These are phyloP conservation scores for Polyergus mexicanus DNA, from an alignment of 1,140 invertebrate genomes.

Conservation along the genomic window DNA sequence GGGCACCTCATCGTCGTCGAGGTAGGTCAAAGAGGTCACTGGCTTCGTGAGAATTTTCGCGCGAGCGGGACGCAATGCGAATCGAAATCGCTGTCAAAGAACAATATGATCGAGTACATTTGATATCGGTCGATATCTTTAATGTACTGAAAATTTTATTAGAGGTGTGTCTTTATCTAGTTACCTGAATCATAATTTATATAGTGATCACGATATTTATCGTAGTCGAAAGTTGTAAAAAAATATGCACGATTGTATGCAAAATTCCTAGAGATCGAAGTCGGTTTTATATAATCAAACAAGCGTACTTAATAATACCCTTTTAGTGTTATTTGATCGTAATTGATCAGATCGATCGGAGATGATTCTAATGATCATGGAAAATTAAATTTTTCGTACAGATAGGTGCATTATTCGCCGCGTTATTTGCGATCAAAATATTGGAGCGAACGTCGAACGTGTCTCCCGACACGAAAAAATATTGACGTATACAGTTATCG, in stretches of 20 bases:
- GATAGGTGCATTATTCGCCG: neutral
- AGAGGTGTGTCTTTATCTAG: neutral
- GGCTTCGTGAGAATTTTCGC: slow-evolving; percentile 54
- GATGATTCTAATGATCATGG: neutral
- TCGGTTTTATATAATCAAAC: neutral
- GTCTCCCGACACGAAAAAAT: neutral
- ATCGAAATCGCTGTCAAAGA: slow-evolving; percentile 22
- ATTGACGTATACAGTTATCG: neutral
- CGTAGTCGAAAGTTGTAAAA: neutral
- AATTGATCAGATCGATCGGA: neutral
- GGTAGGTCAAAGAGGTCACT: slow-evolving; percentile 54
- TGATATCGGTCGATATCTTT: slow-evolving; percentile 14
- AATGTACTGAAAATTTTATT: neutral
- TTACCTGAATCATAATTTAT: neutral
- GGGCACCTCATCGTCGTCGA: slow-evolving; percentile 2
- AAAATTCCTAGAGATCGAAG: neutral
- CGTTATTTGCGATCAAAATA: neutral
- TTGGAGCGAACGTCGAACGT: neutral
- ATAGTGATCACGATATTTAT: neutral
- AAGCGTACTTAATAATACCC: neutral
- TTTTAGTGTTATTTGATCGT: neutral
- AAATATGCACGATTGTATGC: slow-evolving; percentile 2
- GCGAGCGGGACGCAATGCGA: neutral
- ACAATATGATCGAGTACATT: slow-evolving; percentile 1
- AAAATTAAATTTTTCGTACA: neutral